Conservation (phyloP, 2,797 vertebrate genomes). For the Halcyon chelicuti region DNA sequence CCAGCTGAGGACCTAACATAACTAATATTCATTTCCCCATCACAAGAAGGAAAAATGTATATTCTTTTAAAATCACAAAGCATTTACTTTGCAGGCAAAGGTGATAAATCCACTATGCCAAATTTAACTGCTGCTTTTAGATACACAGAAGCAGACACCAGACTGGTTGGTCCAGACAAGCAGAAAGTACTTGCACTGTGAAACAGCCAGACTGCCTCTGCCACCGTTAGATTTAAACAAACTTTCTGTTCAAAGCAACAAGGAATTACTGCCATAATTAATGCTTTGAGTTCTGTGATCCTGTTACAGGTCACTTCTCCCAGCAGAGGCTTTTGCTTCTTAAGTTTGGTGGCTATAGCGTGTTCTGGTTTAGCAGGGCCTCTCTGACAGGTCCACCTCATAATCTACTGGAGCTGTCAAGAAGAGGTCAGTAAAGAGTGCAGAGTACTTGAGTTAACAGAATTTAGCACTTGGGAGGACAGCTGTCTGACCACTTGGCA, state of each 20-base stretch:
- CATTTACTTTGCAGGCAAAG: neutral
- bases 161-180: neutral
- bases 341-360: neutral
- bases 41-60: neutral
- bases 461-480: neutral
- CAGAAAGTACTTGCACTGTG: neutral
- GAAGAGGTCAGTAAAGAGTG: neutral
- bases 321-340: neutral
- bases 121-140: neutral
- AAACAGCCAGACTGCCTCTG: neutral
- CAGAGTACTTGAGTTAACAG: neutral
- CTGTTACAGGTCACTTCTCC: neutral
- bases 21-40: neutral
- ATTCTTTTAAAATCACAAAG: neutral
- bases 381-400: neutral
- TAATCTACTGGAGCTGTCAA: neutral
- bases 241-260: neutral
- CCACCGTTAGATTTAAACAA: neutral
- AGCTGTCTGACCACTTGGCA: neutral
- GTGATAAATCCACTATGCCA: neutral
- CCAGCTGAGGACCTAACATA: neutral
- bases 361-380: neutral
- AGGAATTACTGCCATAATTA: neutral
- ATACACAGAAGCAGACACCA: neutral
- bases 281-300: neutral